A percentile compares a stretch with the other conserved stretches of the same genome.
Conservation (phyloP, 2,888 invertebrate genomes). For the Hemaris fuciformis region DNA sequence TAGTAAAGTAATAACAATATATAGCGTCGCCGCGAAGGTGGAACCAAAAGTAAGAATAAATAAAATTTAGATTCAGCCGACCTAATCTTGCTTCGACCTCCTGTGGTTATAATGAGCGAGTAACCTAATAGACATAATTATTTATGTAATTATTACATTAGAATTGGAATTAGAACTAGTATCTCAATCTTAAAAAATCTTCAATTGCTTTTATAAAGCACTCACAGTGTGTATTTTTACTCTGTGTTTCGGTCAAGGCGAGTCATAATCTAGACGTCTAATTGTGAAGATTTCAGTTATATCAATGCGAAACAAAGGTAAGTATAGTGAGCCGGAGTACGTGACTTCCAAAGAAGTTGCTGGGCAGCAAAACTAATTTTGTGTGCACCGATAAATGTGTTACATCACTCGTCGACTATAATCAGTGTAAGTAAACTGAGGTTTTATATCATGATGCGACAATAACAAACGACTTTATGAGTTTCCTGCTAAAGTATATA, state of each 20-base stretch:
- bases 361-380: slow-evolving; percentile 34
- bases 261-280: slow-evolving; percentile 23
- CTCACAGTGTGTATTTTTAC: slow-evolving; percentile 39
- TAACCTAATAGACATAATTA: slow-evolving; percentile 53
- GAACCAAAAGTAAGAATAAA: slow-evolving; percentile 23
- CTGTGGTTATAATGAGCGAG: slow-evolving; percentile 44
- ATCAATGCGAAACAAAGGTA: neutral
- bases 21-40: slow-evolving; percentile 29
- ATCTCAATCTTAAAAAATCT: slow-evolving; percentile 43
- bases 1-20: slow-evolving; percentile 17
- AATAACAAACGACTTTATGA: slow-evolving; percentile 50
- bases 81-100: slow-evolving; percentile 36
- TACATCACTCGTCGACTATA: slow-evolving; percentile 59
- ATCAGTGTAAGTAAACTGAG: slow-evolving; percentile 56
- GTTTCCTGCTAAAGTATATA: slow-evolving; percentile 44
- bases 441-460: slow-evolving; percentile 50
- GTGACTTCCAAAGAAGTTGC: slow-evolving; percentile 23
- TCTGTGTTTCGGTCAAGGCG: slow-evolving; percentile 42
- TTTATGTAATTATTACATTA: slow-evolving; percentile 49
- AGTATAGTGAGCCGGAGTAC: neutral
- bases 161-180: slow-evolving; percentile 58
- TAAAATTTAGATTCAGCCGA: slow-evolving; percentile 30
- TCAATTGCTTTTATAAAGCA: slow-evolving; percentile 35
- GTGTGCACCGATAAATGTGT: slow-evolving; percentile 38
- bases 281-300: slow-evolving; percentile 16